Evolutionary conservation across 2,113 vertebrate genomes (phyloP).

Genomic region (Cryptomyrus ogoouensis): DNA sequence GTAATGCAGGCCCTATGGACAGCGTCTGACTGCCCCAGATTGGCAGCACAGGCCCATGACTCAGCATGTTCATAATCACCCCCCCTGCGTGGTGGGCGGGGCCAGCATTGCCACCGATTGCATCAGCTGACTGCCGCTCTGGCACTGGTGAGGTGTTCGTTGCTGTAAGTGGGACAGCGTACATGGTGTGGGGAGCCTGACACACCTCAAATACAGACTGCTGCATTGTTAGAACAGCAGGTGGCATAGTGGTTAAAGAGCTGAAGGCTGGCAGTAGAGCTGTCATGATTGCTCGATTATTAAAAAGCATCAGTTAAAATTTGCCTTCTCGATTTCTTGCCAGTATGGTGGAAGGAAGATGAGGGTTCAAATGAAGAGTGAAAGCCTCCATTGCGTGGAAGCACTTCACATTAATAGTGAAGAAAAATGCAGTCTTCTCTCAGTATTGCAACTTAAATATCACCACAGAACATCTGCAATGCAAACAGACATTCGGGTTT

Average conservation of each 20-base stretch:
- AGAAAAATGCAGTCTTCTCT: background rate
- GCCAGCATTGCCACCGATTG: background rate
- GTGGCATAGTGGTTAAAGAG: background rate
- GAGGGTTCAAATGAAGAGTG: background rate
- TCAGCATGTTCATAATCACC: conserved; percentile 10
- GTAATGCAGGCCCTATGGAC: background rate
- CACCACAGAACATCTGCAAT: background rate
- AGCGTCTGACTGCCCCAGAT: background rate
- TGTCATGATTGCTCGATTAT: background rate
- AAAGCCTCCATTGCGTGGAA: background rate
- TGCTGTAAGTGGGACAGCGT: background rate
- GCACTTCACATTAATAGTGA: background rate
- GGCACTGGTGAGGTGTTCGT: background rate
- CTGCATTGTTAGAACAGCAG: background rate
- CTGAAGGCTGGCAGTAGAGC: background rate
- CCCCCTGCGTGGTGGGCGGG: background rate
- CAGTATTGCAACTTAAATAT: background rate
- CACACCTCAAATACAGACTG: background rate
- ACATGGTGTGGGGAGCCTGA: background rate
- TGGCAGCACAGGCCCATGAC: background rate
- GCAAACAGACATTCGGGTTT: background rate
- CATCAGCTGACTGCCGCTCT: conserved; percentile 1
- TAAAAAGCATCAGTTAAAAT: background rate
- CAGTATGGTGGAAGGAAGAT: background rate
- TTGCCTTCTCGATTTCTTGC: background rate